Evolutionary conservation across 2,797 vertebrate genomes (phyloP), one percentile per base, ranked within the genome.

Genomic region (Gymnoscopelus braueri): DNA sequence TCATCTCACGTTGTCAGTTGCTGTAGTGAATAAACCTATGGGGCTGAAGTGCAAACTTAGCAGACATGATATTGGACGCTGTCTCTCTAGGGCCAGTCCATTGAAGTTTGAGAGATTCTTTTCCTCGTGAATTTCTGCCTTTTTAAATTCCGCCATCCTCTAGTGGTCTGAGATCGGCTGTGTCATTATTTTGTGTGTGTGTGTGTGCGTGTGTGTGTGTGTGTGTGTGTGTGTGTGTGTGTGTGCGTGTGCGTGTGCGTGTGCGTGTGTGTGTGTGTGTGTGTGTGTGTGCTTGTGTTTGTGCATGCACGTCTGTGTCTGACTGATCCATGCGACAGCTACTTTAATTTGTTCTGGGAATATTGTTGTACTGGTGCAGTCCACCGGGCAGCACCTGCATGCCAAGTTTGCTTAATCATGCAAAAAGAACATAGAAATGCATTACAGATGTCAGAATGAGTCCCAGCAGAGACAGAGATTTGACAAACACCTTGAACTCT

Each of bases 331-430:
- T 87, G 88, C 68, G 88, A 90, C 87, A 88, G 86, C 86, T 88
- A 85, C 87, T 92, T 92, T 93, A 93, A 93, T 93, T 93, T 93
- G 92, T 91, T 93, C 78, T 66, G 92, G 92, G 92, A 93, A 92
- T 93, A 91, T 89, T 85, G 78, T 90, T 85, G 88, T 89, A 84
- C 82, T 79, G 82, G 84, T 80, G 78, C 88, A 83, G 86, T 90
- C 90, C 87, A 65, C 80, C 87, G 88, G 88, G 91, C 80, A 84
- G 84, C 92, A 93, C 92, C 91, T 92, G 92, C 89, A 87, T 88
- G 87, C 89, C 90, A 92, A 89, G 88, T 92, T 91, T 91, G 90
- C 92, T 92, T 93, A 92, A 93, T 93, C 92, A 92, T 92, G 92
- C 92, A 92, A 92, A 93, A 93, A 91, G 86, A 90, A 90, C 83